Evolutionary conservation across 2,888 invertebrate genomes (phyloP).

Genomic region (Brachypterus glaber): DNA sequence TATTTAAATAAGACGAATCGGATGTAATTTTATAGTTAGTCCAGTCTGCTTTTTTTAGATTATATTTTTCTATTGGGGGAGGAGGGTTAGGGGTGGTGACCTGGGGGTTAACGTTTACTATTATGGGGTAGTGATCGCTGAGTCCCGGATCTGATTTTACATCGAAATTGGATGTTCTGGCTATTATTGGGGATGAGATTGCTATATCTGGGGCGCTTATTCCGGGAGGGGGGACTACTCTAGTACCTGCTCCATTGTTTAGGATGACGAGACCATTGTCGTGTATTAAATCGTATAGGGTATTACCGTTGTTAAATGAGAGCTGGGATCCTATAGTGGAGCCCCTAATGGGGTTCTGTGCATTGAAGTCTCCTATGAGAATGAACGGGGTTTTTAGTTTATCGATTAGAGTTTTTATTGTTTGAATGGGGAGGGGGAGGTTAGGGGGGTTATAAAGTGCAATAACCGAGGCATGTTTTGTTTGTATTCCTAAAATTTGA

Average conservation of each 20-base stretch:
- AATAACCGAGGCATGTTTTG: no score
- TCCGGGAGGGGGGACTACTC: neutral
- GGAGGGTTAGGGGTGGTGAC: neutral
- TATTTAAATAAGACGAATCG: neutral
- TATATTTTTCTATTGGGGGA: neutral
- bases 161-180: neutral
- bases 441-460: no score
- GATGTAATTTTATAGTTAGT: neutral
- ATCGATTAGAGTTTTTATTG: no score
- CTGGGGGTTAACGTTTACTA: neutral
- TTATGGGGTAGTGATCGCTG: neutral
- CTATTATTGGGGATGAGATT: neutral
- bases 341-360: no score
- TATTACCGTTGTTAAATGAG: no score
- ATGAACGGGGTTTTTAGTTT: no score
- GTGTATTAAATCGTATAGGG: no score
- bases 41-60: neutral
- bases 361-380: no score
- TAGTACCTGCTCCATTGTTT: neutral
- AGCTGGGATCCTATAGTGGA: no score
- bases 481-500: no score
- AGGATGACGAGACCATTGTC: neutral
- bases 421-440: no score
- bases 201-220: neutral
- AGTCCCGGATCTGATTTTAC: neutral